Percentiles rank a stretch among this genome's conserved stretches.
phyloP scores from a whole-genome alignment of 2,888 invertebrate genomes.

The Xylota sylvarum region DNA sequence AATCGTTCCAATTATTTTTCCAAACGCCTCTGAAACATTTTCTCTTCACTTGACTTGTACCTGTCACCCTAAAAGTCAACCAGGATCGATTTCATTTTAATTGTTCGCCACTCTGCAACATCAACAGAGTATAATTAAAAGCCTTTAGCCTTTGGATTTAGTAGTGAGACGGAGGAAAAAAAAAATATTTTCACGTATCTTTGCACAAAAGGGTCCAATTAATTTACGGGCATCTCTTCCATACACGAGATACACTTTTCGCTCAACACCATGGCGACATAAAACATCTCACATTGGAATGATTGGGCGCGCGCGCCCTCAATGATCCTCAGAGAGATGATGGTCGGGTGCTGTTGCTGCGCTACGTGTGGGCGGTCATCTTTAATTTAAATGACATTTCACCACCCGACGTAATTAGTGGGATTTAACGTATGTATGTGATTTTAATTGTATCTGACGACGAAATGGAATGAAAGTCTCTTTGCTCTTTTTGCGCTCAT shows the following conservation, averaged over 20 bases:
- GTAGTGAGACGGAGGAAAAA: neutral
- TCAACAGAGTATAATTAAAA: constrained; percentile 40
- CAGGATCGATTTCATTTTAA: constrained; percentile 62
- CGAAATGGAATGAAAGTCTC: constrained; percentile 20
- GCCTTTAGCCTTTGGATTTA: neutral
- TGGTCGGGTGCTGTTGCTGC: neutral
- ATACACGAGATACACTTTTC: constrained; percentile 41
- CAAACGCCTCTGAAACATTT: constrained; percentile 27
- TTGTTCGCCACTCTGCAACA: constrained; percentile 38
- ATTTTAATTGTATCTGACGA: constrained; percentile 68
- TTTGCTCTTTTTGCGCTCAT: constrained; percentile 1
- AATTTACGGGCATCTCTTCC: constrained; percentile 51
- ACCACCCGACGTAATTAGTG: constrained; percentile 73
- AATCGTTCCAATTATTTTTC: constrained; percentile 31
- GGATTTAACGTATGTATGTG: constrained; percentile 60
- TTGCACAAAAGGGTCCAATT: constrained; percentile 64
- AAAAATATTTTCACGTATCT: constrained; percentile 41
- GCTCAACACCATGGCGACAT: constrained; percentile 29
- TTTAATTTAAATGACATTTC: constrained; percentile 76
- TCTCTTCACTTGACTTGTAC: constrained; percentile 51
- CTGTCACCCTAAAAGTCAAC: constrained; percentile 59
- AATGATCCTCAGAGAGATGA: constrained; percentile 19
- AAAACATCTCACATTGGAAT: constrained; percentile 58
- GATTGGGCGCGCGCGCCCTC: constrained; percentile 31
- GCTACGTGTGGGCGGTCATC: constrained; percentile 72